Conservation (phyloP, 1,140 invertebrate genomes). For the fruit fly (Drosophila melanogaster) region DNA sequence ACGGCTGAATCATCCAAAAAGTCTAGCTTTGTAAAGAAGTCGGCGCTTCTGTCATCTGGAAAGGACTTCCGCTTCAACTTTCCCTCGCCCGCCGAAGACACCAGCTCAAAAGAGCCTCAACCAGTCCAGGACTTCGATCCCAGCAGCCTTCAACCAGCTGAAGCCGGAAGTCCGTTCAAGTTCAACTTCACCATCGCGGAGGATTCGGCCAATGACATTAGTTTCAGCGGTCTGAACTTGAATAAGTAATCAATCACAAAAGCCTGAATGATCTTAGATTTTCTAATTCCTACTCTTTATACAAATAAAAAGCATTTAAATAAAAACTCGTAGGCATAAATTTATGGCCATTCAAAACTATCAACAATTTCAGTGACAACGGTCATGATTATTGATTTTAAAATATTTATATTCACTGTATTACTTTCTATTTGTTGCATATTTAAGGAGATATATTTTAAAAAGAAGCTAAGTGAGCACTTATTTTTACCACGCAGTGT, state of each 20-base stretch:
- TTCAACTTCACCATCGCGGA: slow-evolving; percentile 85
- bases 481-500: background rate
- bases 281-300: background rate
- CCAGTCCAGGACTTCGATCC: slow-evolving; percentile 36
- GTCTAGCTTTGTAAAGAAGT: slow-evolving; percentile 87
- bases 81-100: slow-evolving; percentile 26
- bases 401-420: too few relatives aligned
- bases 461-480: background rate
- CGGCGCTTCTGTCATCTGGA: slow-evolving; percentile 69
- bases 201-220: slow-evolving; percentile 56
- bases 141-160: slow-evolving; percentile 4
- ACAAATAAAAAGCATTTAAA: background rate
- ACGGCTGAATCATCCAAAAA: slow-evolving; percentile 84
- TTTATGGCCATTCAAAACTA: too few relatives aligned
- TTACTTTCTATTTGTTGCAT: too few relatives aligned
- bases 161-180: slow-evolving; percentile 84
- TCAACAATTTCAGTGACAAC: too few relatives aligned
- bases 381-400: too few relatives aligned
- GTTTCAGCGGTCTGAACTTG: slow-evolving; percentile 38
- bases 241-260: background rate
- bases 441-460: background rate
- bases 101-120: slow-evolving; percentile 9
- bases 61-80: slow-evolving; percentile 85
- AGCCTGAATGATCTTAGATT: background rate
- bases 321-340: background rate